Conservation (phyloP, 2,888 invertebrate species). For the Elmis aenea region DNA sequence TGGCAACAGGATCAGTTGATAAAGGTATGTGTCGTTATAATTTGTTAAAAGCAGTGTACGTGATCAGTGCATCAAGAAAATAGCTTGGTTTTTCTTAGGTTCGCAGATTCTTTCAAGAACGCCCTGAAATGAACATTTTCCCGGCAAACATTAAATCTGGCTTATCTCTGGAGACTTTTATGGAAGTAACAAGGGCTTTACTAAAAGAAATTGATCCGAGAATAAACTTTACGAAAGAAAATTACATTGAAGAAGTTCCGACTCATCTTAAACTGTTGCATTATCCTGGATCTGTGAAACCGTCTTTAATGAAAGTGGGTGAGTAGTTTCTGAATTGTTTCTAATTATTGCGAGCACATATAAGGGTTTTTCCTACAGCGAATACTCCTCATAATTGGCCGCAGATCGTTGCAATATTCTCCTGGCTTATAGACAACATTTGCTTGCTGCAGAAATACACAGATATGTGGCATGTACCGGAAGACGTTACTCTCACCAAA, state of each 20-base stretch:
- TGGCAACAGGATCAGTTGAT: constrained; percentile 17
- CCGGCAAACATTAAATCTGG: constrained; percentile 11
- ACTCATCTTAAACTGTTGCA: constrained; percentile 5
- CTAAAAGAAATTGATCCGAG: constrained; percentile 13
- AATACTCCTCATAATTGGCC: constrained; percentile 16
- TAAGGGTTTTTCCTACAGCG: constrained; percentile 8
- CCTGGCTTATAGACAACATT: neutral
- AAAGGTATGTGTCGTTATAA: constrained; percentile 5
- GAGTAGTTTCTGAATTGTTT: neutral
- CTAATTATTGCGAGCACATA: neutral
- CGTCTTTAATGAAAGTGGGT: constrained; percentile 19
- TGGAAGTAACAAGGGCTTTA: constrained; percentile 2
- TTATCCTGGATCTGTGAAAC: constrained; percentile 11
- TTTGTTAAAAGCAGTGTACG: neutral
- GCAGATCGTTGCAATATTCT: neutral
- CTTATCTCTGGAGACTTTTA: constrained; percentile 11
- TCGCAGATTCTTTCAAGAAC: constrained; percentile 6
- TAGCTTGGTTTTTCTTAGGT: constrained; percentile 7
- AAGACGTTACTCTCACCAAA: too few species aligned
- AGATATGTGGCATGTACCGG: too few species aligned
- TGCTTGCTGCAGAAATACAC: too few species aligned
- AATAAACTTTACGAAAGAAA: constrained; percentile 11
- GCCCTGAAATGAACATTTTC: constrained; percentile 2
- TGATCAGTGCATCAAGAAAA: neutral
- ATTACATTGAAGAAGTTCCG: constrained; percentile 16